Evolutionary conservation across 2,888 invertebrate genomes (phyloP), one percentile per base, ranked within the genome.

Genomic region (Himalopsyche japonica): DNA sequence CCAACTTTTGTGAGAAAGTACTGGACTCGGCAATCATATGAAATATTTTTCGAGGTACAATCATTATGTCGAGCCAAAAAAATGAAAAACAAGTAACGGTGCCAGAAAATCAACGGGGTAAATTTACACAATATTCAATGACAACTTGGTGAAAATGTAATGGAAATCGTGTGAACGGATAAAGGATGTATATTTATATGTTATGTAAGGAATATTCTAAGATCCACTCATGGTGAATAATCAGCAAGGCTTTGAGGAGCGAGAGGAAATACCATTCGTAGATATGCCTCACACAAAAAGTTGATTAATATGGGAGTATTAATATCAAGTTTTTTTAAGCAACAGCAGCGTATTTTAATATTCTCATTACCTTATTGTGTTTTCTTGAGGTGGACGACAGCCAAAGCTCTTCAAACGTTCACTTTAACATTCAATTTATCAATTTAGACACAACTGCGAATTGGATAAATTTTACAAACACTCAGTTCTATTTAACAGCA

Each of bases 351-450:
- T 20, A 24, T 20, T 57, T 57, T 15, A 57, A 20, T 57, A 70
- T 27, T 70, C 27, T 27, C 30, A 3, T 70, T 80, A 57, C 57
- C 57, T 49, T 80, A 57, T 37, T 37, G 27, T 79, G 27, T 83
- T 85, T 81, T 83, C 49, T 70, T 78, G 57, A 81, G 83, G 76
- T 80, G 79, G 82, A 85, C 76, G 80, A 83, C 34, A 64, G 83
- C 79, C 82, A 85, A 83, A 81, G 82, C 79, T 82, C 24, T 76
- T 48, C 30, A 64, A 78, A 78, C 76, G 37, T 37, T 49, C 82
- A 85, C 85, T 82, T 82, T 80, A 82, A 82, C 84, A 84, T 80
- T 48, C 80, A 82, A 82, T 77, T 48, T 82, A 85, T 82, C 37
- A 82, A 78, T 30, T 70, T 70, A 70, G 12, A 70, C 70, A 70